These are phyloP conservation scores for Anas platyrhynchos DNA, from an alignment of 2,113 vertebrate genomes.

Conservation along the genomic window DNA sequence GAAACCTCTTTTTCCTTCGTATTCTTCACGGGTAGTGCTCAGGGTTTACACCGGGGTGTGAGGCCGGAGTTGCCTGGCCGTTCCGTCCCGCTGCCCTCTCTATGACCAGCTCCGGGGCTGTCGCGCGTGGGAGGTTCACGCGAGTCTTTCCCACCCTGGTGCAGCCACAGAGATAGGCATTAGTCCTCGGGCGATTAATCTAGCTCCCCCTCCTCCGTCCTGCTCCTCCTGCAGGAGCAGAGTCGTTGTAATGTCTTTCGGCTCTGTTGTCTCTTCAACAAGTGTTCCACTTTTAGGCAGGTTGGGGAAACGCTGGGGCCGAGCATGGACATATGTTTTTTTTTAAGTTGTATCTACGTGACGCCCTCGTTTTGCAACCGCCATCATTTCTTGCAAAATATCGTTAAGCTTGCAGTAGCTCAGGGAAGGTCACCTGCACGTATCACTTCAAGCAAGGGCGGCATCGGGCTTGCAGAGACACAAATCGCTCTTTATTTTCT, in stretches of 20 bases:
- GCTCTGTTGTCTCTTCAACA: not conserved
- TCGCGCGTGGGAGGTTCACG: no score
- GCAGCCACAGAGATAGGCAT: fast-evolving
- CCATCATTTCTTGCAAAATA: not conserved
- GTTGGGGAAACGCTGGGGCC: not conserved
- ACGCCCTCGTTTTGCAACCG: not conserved
- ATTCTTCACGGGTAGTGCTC: fast-evolving
- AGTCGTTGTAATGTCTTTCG: fast-evolving
- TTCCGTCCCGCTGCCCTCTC: fast-evolving
- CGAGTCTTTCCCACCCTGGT: fast-evolving
- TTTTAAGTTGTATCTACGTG: not conserved
- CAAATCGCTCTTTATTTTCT: not conserved
- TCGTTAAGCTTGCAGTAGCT: not conserved
- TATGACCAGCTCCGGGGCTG: fast-evolving
- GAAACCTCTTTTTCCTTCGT: fast-evolving
- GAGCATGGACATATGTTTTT: fast-evolving
- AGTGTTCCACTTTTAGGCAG: fast-evolving
- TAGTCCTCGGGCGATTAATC: fast-evolving
- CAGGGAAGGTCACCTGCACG: not conserved
- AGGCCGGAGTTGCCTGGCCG: fast-evolving
- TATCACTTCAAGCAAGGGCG: not conserved
- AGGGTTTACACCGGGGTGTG: fast-evolving
- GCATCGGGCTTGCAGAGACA: not conserved
- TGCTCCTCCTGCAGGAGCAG: not conserved
- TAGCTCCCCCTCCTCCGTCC: fast-evolving